Evolutionary conservation across 2,113 vertebrate genomes (phyloP).

Genomic region (Psittacula cyanocephala): DNA sequence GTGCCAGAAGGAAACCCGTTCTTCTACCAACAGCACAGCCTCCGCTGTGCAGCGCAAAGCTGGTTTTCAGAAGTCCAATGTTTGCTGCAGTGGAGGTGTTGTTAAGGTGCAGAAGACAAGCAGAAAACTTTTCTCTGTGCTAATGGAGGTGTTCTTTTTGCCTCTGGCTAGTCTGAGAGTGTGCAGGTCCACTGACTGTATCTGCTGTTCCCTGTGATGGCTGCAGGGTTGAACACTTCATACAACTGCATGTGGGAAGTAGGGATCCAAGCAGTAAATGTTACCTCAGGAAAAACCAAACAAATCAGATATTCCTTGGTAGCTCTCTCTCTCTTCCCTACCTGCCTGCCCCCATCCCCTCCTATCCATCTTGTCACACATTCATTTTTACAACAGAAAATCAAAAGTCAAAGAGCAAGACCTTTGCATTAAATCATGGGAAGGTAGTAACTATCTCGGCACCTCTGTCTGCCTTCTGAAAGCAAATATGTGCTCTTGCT

Average conservation of each 20-base stretch:
- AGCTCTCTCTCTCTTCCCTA: neutral
- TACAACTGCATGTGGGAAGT: neutral
- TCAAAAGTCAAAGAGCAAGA: neutral
- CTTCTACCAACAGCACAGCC: neutral
- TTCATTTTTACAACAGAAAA: neutral
- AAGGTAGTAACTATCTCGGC: neutral
- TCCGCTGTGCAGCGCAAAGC: neutral
- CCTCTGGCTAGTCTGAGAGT: neutral
- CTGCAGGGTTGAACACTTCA: neutral
- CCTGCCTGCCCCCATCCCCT: accelerated
- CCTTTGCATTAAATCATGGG: neutral
- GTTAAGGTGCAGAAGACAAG: neutral
- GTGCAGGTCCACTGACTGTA: neutral
- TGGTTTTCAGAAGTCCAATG: neutral
- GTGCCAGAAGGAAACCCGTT: neutral
- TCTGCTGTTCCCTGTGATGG: accelerated
- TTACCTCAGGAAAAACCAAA: neutral
- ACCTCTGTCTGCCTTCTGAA: neutral
- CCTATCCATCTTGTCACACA: neutral
- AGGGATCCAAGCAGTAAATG: neutral
- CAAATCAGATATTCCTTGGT: neutral
- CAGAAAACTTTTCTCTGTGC: neutral
- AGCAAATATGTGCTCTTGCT: neutral
- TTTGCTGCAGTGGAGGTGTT: neutral
- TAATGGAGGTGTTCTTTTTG: neutral